phyloP scores from a whole-genome alignment of 2,113 vertebrate genomes.

The Collichthys lucidus region DNA sequence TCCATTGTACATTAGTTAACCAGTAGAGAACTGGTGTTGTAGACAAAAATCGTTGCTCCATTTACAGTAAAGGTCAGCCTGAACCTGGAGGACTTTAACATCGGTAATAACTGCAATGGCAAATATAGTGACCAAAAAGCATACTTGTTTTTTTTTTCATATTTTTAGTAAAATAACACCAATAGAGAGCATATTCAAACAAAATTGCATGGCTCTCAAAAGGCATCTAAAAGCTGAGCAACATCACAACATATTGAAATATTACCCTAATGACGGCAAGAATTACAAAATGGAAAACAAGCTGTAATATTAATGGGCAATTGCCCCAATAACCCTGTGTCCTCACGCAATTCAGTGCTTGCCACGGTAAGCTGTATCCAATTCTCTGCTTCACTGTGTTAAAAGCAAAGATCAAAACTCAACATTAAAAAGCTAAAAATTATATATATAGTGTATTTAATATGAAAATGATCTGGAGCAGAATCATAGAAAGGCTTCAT shows the following conservation, averaged over 20 bases:
- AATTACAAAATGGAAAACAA: not conserved
- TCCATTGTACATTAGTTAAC: slow-evolving; percentile 30
- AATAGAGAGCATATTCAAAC: not conserved
- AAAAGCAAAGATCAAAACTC: not conserved
- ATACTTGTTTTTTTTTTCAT: not conserved
- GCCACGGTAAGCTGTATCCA: not conserved
- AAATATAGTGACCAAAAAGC: not conserved
- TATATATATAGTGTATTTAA: not conserved
- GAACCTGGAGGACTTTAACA: not conserved
- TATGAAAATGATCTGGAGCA: slow-evolving; percentile 2
- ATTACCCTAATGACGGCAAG: not conserved
- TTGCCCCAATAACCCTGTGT: not conserved
- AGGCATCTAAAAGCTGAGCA: not conserved
- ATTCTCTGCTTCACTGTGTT: not conserved
- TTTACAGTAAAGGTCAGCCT: slow-evolving; percentile 31
- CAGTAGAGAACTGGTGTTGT: not conserved
- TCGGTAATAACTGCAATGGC: not conserved
- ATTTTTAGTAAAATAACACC: not conserved
- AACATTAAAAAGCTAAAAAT: not conserved
- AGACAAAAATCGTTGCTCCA: slow-evolving; percentile 16
- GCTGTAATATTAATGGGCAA: not conserved
- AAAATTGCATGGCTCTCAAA: not conserved
- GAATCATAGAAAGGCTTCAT: slow-evolving; percentile 44
- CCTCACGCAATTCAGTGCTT: not conserved
- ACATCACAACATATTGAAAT: not conserved